phyloP scores from a whole-genome alignment of 2,888 invertebrate genomes.

The Stenodera caucasica region DNA sequence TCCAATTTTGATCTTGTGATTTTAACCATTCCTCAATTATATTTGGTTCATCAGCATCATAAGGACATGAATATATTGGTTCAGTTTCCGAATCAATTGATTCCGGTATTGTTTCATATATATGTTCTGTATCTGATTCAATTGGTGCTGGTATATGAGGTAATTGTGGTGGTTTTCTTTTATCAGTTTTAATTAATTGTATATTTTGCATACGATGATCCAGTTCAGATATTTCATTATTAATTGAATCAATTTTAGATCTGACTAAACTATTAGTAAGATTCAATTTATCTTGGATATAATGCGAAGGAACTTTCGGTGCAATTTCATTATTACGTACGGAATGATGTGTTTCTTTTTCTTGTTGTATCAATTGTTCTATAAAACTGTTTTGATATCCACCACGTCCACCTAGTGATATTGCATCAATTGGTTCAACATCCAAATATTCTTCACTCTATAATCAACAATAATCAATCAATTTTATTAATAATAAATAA shows the following conservation, averaged over 20 bases:
- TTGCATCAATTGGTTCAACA: constrained; percentile 38
- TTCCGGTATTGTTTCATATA: constrained; percentile 68
- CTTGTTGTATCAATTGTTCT: constrained; percentile 57
- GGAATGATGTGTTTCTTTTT: constrained; percentile 40
- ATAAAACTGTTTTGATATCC: constrained; percentile 59
- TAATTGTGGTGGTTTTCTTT: constrained; percentile 46
- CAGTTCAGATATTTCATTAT: constrained; percentile 60
- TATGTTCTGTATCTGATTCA: constrained; percentile 64
- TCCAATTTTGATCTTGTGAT: constrained; percentile 36
- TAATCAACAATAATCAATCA: constrained; percentile 25
- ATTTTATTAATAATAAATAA: background rate
- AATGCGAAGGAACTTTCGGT: constrained; percentile 53
- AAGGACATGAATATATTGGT: constrained; percentile 66
- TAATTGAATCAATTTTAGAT: constrained; percentile 54
- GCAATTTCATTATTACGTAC: constrained; percentile 30
- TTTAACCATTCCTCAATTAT: constrained; percentile 50
- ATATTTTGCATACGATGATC: constrained; percentile 64
- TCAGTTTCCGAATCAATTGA: constrained; percentile 61
- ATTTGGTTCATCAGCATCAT: constrained; percentile 55
- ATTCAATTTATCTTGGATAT: constrained; percentile 45
- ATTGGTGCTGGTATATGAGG: constrained; percentile 46
- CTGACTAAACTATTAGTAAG: constrained; percentile 50
- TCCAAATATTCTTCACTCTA: constrained; percentile 48
- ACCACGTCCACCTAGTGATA: constrained; percentile 41
- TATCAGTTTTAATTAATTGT: constrained; percentile 57